Base-by-base conservation (phyloP, 2,797 vertebrate genomes). In the Sphenodon punctatus region DNA sequence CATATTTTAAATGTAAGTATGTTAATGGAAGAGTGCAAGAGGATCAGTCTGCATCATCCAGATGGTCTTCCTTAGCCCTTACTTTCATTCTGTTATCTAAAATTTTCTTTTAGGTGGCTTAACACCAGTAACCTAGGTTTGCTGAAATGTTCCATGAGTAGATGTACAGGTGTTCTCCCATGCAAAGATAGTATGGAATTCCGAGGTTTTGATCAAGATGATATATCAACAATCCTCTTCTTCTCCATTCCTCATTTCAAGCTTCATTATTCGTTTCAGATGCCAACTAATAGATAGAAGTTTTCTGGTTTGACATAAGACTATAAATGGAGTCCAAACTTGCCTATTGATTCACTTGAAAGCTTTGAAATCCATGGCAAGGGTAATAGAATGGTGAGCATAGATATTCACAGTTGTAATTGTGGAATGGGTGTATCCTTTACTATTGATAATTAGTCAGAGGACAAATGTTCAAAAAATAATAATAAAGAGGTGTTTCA, bases 401-500 rank as follows among this genome's bases (percentile, higher is more conserved):
- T n/a, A n/a, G n/a, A n/a, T n/a, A n/a, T n/a, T n/a, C 49, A 9
- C 38, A 49, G 41, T 25, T 34, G 23, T 68, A 34, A 9, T 41
- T 76, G 32, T 22, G 59, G 78, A 43, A 13, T 41, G 88, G 53
- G 13, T 65, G 25, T 12, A 64, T 65, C 32, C 32, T 17, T 67
- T 79, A 48, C 53, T 86, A 71, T 67, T n/a, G 58, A 49, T 27
- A 36, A 56, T 17, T 34, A 30, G 22, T 11, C n/a, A 25, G 25
- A 77, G 25, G 77, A 68, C n/a, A 79, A 38, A 13, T 30, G 53
- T 58, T 67, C 77, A 43, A 73, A 46, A 77, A 63, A 42, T 25
- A 32, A 45, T 45, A 53, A 34, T n/a, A n/a, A n/a, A n/a, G n/a
- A n/a, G n/a, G n/a, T n/a, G n/a, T n/a, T n/a, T n/a, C n/a, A n/a